phyloP scores from a whole-genome alignment of 2,888 invertebrate genomes.

The Lycaena phlaeas region DNA sequence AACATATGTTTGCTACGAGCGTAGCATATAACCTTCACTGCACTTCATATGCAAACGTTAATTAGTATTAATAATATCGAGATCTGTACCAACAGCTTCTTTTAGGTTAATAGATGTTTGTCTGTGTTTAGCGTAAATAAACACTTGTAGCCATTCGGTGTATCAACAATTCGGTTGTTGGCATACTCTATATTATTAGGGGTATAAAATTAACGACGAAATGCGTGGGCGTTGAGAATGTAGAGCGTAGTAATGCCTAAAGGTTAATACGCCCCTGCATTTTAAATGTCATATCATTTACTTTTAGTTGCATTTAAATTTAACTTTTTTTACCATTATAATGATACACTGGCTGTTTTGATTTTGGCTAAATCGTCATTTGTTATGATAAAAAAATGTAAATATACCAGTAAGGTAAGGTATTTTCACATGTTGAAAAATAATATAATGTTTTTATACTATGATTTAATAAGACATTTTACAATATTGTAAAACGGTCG shows the following conservation, averaged over 20 bases:
- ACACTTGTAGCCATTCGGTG: conserved; percentile 45
- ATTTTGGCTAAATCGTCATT: too few species aligned
- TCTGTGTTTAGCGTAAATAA: conserved; percentile 47
- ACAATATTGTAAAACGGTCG: too few species aligned
- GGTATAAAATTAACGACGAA: background rate
- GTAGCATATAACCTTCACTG: conserved; percentile 33
- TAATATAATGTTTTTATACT: too few species aligned
- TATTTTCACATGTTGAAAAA: too few species aligned
- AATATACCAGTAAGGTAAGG: too few species aligned
- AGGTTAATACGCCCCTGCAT: conserved; percentile 1
- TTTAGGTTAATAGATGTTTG: conserved; percentile 9
- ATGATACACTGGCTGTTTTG: too few species aligned
- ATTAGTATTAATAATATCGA: too few species aligned
- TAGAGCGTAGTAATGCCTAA: background rate
- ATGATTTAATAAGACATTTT: too few species aligned
- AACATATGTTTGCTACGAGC: conserved; percentile 56
- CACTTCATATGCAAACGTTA: too few species aligned
- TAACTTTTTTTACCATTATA: too few species aligned
- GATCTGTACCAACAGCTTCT: too few species aligned
- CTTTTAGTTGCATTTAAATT: conserved; percentile 9
- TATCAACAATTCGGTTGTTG: background rate
- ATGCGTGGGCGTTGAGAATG: background rate
- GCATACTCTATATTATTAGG: background rate
- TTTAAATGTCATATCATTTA: background rate
- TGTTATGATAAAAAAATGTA: too few species aligned